A percentile compares a stretch with the other conserved stretches of the same genome.
Conservation (phyloP, 2,113 vertebrate species). For the Laticauda laticaudata region DNA sequence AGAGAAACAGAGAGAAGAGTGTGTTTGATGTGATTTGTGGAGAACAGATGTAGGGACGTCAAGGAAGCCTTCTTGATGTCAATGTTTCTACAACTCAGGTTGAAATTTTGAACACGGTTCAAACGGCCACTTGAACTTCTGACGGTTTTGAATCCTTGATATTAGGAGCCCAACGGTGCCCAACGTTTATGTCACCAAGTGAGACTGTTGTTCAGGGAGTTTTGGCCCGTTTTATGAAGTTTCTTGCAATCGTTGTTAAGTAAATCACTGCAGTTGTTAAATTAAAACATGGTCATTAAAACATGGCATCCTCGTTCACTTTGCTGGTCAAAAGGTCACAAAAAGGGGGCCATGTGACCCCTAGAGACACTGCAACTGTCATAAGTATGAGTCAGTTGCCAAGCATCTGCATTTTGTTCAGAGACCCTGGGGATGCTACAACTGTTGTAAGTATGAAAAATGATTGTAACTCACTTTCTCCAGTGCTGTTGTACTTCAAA, state of each 20-base stretch:
- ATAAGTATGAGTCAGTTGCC: background rate
- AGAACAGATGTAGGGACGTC: background rate
- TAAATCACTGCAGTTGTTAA: background rate
- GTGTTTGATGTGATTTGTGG: background rate
- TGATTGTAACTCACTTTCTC: background rate
- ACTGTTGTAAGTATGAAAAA: background rate
- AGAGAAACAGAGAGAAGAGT: background rate
- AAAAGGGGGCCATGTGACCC: background rate
- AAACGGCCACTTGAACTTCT: background rate
- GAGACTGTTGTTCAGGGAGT: background rate
- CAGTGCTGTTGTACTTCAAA: background rate
- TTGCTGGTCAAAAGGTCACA: background rate
- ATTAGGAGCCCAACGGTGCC: background rate
- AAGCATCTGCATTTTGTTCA: background rate
- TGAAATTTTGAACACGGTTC: background rate
- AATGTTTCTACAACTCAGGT: background rate
- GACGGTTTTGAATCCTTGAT: background rate
- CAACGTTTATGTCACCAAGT: background rate
- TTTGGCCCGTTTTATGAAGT: background rate
- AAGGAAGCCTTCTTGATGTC: background rate
- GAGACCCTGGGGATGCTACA: background rate
- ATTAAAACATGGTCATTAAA: background rate
- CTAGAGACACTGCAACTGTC: too few relatives aligned
- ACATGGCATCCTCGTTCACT: background rate
- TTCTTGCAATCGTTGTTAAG: background rate